Conservation (phyloP, 2,888 invertebrate species). For the Salticus scenicus region DNA sequence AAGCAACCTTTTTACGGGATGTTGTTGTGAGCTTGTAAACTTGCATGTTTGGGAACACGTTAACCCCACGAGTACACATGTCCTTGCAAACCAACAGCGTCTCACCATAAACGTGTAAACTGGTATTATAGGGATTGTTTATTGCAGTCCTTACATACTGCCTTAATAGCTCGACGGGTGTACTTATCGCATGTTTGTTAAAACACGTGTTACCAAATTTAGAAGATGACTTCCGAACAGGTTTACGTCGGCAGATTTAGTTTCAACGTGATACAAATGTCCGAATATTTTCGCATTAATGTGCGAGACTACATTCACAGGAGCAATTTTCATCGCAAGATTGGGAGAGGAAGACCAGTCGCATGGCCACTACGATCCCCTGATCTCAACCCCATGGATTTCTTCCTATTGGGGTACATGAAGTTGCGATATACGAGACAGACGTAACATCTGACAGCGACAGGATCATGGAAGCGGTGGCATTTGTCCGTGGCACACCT, state of each 20-base stretch:
- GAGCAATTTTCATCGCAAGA: no score
- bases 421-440: no score
- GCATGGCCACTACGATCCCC: no score
- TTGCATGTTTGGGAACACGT: not conserved
- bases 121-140: not conserved
- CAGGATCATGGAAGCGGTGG: not conserved
- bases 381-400: no score
- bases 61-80: not conserved
- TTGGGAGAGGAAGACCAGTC: no score
- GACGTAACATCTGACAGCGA: no score
- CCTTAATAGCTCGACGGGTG: not conserved
- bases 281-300: not conserved
- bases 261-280: not conserved
- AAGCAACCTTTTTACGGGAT: not conserved
- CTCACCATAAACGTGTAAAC: not conserved
- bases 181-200: not conserved
- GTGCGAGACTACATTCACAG: not conserved
- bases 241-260: not conserved
- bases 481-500: not conserved
- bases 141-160: not conserved
- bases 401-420: no score
- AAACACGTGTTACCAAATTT: not conserved
- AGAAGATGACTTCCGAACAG: not conserved
- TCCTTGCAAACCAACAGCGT: not conserved
- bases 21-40: not conserved